A percentile compares a stretch with the other conserved stretches of the same genome.
These are phyloP conservation scores for Drosophila maculinotata DNA, from an alignment of 2,888 invertebrate species.

Conservation along the genomic window DNA sequence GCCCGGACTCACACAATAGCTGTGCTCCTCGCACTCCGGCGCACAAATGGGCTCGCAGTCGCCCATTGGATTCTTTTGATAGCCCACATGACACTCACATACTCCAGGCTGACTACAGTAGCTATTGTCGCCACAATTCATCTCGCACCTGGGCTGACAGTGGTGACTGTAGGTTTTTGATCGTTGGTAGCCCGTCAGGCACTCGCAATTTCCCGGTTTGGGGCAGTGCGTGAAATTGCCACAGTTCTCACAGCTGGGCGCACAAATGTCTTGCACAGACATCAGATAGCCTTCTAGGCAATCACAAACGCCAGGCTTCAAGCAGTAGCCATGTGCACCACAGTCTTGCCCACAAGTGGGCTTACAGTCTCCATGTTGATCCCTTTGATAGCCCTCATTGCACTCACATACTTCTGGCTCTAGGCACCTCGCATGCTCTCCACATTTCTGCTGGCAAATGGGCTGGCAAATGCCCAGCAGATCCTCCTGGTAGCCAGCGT, in stretches of 20 bases:
- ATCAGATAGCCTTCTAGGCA: neutral
- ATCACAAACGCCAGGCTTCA: neutral
- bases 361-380: neutral
- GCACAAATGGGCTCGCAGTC: constrained; percentile 31
- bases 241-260: constrained; percentile 40
- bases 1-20: constrained; percentile 25
- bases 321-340: constrained; percentile 1
- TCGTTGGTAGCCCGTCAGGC: constrained; percentile 30
- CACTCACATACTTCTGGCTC: constrained; percentile 9
- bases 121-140: neutral
- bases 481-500: neutral
- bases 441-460: constrained; percentile 12
- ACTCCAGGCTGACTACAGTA: constrained; percentile 2
- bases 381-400: constrained; percentile 2
- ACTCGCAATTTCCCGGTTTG: constrained; percentile 72
- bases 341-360: neutral
- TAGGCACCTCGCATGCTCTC: neutral
- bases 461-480: constrained; percentile 14
- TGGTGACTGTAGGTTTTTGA: neutral
- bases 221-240: constrained; percentile 76
- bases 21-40: constrained; percentile 25
- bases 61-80: neutral
- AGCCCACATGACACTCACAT: constrained; percentile 22
- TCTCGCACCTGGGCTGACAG: constrained; percentile 16
- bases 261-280: neutral